Evolutionary conservation across 2,888 invertebrate genomes (phyloP), one percentile per base, ranked within the genome.

Genomic region (Willowsia nigromaculata): DNA sequence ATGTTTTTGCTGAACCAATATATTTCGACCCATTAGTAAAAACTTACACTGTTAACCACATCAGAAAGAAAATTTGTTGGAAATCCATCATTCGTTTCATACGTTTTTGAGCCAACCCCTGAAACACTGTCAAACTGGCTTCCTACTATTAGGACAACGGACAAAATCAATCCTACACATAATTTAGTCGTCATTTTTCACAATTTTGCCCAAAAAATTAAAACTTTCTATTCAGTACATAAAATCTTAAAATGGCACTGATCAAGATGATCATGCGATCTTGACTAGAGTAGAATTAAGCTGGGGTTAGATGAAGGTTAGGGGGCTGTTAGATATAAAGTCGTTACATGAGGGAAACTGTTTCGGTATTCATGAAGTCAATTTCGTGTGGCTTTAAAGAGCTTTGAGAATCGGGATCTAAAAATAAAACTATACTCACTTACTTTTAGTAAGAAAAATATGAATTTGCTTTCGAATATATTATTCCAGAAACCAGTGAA

Each of bases 61-160:
- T 82, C 78, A 15, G 81, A 56, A 9, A 91, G 43, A 37, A 91
- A 90, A 25, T 68, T 88, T n/a, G 83, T 91, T 13, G 91, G 91
- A 78, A 91, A 91, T 50, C 91, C 91, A 43, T 91, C 83, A 37
- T 74, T 87, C 0, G 85, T 85, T 56, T 90, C 83, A 50, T 82
- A 85, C 0, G 91, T 91, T 53, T 27, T 85, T 3, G 91, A 88
- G 15, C 91, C 90, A 33, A 71, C 43, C 0, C 18, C 71, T 4
- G 18, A 5, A 18, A 40, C 85, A 22, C 1, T 18, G 25, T 25
- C 27, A 56, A 40, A 71, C 15, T 81, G 53, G 50, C 5, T 59
- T 18, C 25, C 25, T 25, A 15, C 18, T 11, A 56, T 11, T 15
- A 78, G 13, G 4, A 27, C 18, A 27, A 25, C 6, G 6, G 25